Conservation (phyloP, 2,888 invertebrate genomes). For the Panzeria rudis region DNA sequence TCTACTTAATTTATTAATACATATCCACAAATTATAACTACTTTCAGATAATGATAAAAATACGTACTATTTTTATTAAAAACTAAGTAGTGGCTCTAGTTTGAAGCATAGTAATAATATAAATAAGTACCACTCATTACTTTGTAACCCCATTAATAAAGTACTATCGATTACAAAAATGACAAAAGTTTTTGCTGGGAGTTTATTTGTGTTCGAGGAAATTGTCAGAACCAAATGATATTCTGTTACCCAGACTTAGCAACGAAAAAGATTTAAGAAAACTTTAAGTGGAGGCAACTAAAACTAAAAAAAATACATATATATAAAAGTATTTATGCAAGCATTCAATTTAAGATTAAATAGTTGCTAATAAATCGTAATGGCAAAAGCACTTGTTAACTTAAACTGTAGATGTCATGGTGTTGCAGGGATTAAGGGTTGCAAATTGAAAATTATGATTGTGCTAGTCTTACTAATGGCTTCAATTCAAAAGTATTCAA, state of each 20-base stretch:
- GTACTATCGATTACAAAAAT: too few relatives aligned
- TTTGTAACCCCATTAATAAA: too few relatives aligned
- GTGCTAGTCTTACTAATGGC: slow-evolving; percentile 41
- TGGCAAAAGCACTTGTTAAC: slow-evolving; percentile 34
- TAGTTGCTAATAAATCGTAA: slow-evolving; percentile 24
- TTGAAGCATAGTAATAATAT: too few relatives aligned
- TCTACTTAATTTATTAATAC: too few relatives aligned
- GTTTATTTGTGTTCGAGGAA: neutral
- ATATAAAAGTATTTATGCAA: neutral
- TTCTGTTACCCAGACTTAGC: slow-evolving; percentile 3
- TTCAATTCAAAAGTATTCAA: slow-evolving; percentile 61
- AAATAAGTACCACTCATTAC: too few relatives aligned
- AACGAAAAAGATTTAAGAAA: slow-evolving; percentile 61
- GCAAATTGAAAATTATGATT: slow-evolving; percentile 32
- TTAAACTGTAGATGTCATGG: slow-evolving; percentile 2
- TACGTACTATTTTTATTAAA: too few relatives aligned
- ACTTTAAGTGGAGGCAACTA: slow-evolving; percentile 48
- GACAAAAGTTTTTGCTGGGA: too few relatives aligned
- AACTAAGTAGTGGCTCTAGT: too few relatives aligned
- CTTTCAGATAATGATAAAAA: too few relatives aligned
- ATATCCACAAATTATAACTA: too few relatives aligned
- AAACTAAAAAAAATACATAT: slow-evolving; percentile 13
- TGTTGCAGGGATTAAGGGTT: slow-evolving; percentile 17
- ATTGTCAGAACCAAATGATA: slow-evolving; percentile 15
- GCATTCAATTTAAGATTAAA: slow-evolving; percentile 8